Evolutionary conservation across 64 coral and sea anemone genomes (phyloP).

Genomic region (Trachythela sp.): DNA sequence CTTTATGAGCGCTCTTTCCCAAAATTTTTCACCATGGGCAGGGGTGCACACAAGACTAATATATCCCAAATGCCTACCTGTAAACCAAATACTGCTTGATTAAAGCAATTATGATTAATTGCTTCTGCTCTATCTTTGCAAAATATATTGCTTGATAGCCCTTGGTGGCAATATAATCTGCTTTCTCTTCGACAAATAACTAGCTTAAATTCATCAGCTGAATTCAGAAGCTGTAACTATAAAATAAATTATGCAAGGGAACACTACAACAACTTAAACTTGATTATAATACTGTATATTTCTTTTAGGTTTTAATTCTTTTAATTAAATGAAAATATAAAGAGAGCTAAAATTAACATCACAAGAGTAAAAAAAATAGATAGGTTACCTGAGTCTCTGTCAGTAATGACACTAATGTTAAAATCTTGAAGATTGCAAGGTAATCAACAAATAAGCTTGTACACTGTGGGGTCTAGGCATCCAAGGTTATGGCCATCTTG

Average conservation of each 20-base stretch:
- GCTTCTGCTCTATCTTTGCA: neutral
- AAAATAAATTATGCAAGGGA: no score
- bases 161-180: neutral
- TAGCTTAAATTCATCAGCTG: neutral
- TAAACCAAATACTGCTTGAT: slow-evolving; percentile 20
- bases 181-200: neutral
- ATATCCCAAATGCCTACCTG: neutral
- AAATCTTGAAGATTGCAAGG: neutral
- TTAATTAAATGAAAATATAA: no score
- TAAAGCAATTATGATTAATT: neutral
- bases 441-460: neutral
- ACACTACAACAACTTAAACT: no score
- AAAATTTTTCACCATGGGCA: neutral
- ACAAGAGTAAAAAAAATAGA: no score
- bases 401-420: neutral
- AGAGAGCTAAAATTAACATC: no score
- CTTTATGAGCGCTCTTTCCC: no score
- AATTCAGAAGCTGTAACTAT: neutral
- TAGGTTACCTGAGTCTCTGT: neutral
- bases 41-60: neutral
- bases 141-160: slow-evolving; percentile 16
- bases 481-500: neutral
- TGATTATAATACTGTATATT: no score
- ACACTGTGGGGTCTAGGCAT: neutral
- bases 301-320: no score